Evolutionary conservation across 2,888 invertebrate species (phyloP).

Genomic region (Erpobdella octoculata): DNA sequence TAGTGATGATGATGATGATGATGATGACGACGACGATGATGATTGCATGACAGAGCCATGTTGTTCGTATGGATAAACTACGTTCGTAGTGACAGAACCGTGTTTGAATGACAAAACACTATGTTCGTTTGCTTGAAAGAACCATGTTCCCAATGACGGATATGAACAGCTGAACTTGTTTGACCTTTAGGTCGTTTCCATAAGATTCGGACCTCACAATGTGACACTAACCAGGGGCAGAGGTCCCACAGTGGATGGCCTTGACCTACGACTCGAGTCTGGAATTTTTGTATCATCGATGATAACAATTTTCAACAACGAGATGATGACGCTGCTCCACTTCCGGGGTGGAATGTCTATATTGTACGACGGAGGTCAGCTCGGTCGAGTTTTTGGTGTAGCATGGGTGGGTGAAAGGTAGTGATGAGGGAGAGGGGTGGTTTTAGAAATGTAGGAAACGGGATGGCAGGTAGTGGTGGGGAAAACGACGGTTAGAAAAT

Average conservation of each 20-base stretch:
- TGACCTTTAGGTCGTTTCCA: not conserved
- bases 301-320: slow-evolving; percentile 1
- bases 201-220: not conserved
- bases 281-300: not conserved
- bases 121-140: not conserved
- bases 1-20: no score
- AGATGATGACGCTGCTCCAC: slow-evolving; percentile 3
- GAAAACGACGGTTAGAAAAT: no score
- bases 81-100: not conserved
- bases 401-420: no score
- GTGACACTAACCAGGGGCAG: slow-evolving; percentile 2
- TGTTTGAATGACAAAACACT: not conserved
- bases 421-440: no score
- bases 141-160: not conserved
- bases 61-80: no score
- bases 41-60: no score
- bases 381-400: no score
- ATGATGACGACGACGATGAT: no score
- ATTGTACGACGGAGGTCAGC: slow-evolving; percentile 18
- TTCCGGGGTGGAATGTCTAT: slow-evolving; percentile 15
- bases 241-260: not conserved
- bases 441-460: no score
- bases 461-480: no score
- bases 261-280: not conserved
- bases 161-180: not conserved